phyloP scores from a whole-genome alignment of 2,113 vertebrate species.

The Mugil cephalus region DNA sequence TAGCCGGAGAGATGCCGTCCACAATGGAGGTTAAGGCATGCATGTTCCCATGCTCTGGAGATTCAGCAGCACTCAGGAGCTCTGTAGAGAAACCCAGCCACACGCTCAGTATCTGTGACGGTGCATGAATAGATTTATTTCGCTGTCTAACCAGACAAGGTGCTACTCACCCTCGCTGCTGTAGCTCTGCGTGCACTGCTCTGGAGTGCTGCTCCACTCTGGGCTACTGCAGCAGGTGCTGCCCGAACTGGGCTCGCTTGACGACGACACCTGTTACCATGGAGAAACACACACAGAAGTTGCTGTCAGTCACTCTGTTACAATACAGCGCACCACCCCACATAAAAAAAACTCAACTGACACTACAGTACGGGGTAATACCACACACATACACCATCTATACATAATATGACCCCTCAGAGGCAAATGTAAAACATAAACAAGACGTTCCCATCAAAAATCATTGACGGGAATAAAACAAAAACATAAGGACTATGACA shows the following conservation, averaged over 20 bases:
- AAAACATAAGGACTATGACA: too few relatives aligned
- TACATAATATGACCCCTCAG: slow-evolving; percentile 1
- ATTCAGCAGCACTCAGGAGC: slow-evolving; percentile 87
- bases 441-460: neutral
- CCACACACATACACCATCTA: slow-evolving; percentile 24
- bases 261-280: slow-evolving; percentile 87
- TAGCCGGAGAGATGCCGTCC: slow-evolving; percentile 90
- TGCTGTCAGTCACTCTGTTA: slow-evolving; percentile 79
- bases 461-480: too few relatives aligned
- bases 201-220: slow-evolving; percentile 94
- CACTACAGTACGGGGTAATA: slow-evolving; percentile 1
- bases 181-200: slow-evolving; percentile 86
- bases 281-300: slow-evolving; percentile 73
- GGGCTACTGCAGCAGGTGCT: slow-evolving; percentile 96
- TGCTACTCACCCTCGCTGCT: slow-evolving; percentile 87
- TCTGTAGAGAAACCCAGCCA: slow-evolving; percentile 80
- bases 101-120: slow-evolving; percentile 2
- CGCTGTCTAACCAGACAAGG: slow-evolving; percentile 4
- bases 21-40: slow-evolving; percentile 94
- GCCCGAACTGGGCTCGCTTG: slow-evolving; percentile 88
- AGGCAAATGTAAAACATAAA: neutral
- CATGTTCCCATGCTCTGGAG: slow-evolving; percentile 88
- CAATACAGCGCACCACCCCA: slow-evolving; percentile 48
- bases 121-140: neutral
- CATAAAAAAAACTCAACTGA: slow-evolving; percentile 23